Evolutionary conservation across 2,113 vertebrate genomes (phyloP).

Genomic region (Asarcornis scutulata): DNA sequence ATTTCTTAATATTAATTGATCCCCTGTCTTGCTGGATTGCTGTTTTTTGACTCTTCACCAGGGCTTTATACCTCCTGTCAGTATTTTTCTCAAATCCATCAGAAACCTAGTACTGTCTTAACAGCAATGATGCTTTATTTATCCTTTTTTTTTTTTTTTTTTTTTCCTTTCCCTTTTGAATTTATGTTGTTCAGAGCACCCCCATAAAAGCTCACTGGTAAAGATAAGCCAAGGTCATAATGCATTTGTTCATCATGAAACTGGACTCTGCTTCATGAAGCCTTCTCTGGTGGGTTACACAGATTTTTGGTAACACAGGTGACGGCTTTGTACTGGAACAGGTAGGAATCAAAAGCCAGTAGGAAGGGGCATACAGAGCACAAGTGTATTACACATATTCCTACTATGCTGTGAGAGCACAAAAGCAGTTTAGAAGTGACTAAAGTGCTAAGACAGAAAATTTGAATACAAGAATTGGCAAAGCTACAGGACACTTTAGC

Average conservation of each 20-base stretch:
- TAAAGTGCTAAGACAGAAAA: not conserved
- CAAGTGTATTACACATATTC: not conserved
- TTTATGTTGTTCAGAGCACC: not conserved
- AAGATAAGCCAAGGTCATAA: not conserved
- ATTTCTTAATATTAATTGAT: not conserved
- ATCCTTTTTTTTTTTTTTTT: not conserved
- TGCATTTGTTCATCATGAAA: not conserved
- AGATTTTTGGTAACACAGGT: not conserved
- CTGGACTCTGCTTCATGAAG: not conserved
- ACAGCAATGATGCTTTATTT: not conserved
- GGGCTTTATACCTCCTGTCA: not conserved
- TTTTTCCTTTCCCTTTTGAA: too few species aligned
- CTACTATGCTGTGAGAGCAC: not conserved
- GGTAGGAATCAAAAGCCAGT: not conserved
- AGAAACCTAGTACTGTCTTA: not conserved
- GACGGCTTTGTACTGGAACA: not conserved
- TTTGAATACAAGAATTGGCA: not conserved
- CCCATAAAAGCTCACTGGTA: not conserved
- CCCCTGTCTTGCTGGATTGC: not conserved
- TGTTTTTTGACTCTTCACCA: not conserved
- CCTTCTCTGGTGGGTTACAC: not conserved
- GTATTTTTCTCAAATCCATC: not conserved
- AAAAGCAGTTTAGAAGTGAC: not conserved
- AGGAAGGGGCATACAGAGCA: not conserved
- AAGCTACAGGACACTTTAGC: not conserved